These are phyloP conservation scores for Aplidium turbinatum DNA, from an alignment of 23 tunicate genomes.

Conservation along the genomic window DNA sequence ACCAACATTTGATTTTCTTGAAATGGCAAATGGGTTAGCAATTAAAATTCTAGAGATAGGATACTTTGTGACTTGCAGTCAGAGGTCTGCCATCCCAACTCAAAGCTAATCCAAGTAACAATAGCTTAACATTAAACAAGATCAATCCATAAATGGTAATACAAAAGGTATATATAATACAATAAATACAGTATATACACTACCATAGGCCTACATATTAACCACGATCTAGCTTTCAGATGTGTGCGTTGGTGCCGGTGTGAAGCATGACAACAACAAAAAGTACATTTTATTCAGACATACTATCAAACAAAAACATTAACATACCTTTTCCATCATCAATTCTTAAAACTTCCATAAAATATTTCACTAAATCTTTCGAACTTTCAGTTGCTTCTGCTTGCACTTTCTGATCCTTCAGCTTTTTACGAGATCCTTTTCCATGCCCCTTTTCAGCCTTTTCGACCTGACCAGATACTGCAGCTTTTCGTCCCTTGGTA, in stretches of 20 bases:
- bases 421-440: conserved; percentile 41
- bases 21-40: too few relatives aligned
- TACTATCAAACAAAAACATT: not conserved
- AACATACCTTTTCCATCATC: conserved; percentile 25
- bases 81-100: too few relatives aligned
- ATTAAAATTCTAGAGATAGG: too few relatives aligned
- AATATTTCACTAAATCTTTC: conserved; percentile 35
- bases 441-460: conserved; percentile 8
- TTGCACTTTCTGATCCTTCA: conserved; percentile 45
- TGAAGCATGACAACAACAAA: too few relatives aligned
- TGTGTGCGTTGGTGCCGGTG: too few relatives aligned
- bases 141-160: too few relatives aligned
- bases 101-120: too few relatives aligned
- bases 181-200: too few relatives aligned
- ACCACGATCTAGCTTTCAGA: not conserved
- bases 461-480: not conserved
- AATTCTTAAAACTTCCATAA: conserved; percentile 41
- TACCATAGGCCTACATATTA: not conserved
- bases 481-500: conserved; percentile 55
- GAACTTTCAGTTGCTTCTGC: conserved; percentile 23
- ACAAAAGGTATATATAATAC: too few relatives aligned
- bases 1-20: too few relatives aligned
- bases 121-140: too few relatives aligned
- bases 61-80: too few relatives aligned
- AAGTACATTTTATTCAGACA: not conserved